Conservation (phyloP, 2,113 vertebrate species). For the Entelurus aequoreus region DNA sequence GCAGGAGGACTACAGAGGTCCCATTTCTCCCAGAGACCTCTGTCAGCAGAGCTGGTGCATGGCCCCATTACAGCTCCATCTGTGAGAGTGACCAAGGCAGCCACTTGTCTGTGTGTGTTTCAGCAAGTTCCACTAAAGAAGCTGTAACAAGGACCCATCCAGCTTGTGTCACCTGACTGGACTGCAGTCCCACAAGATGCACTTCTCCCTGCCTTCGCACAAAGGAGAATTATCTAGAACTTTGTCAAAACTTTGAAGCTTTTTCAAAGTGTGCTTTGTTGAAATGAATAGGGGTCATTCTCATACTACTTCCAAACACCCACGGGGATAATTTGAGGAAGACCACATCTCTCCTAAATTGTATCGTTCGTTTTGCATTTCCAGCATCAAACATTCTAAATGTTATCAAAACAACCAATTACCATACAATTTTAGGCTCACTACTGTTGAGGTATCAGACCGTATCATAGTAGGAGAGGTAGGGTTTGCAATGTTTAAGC, state of each 20-base stretch:
- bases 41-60: conserved; percentile 35
- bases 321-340: conserved; percentile 24
- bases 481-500: no score
- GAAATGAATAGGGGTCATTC: conserved; percentile 63
- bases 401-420: no score
- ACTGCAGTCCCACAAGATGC: conserved; percentile 14
- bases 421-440: no score
- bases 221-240: conserved; percentile 43
- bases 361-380: no score
- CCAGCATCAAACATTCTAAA: no score
- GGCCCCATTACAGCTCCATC: conserved; percentile 45
- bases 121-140: conserved; percentile 24
- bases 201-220: conserved; percentile 2
- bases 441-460: no score
- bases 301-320: conserved; percentile 32
- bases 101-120: conserved; percentile 42
- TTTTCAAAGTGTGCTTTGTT: conserved; percentile 27
- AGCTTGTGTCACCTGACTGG: conserved; percentile 26
- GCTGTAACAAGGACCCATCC: conserved; percentile 35
- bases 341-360: no score
- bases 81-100: conserved; percentile 34
- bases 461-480: no score
- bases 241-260: conserved; percentile 48
- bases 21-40: conserved; percentile 31
- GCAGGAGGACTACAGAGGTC: conserved; percentile 20